Base-by-base conservation (phyloP, 2,888 invertebrate species). In the Dolichopus griseipennis region DNA sequence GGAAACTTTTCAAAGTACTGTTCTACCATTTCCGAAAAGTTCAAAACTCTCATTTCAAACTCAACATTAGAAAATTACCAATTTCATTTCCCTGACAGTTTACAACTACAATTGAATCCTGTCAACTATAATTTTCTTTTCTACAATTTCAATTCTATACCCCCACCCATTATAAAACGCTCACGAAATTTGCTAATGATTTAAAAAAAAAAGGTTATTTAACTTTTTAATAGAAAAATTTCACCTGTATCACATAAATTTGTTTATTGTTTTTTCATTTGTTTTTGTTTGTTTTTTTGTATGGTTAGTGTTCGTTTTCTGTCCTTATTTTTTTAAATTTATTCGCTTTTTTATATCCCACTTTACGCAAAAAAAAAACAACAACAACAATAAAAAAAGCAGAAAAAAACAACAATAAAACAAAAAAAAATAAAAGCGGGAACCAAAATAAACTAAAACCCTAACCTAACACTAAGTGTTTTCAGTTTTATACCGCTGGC, bases 211-310 rank as follows among this genome's bases (percentile, higher is more conserved):
- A 52, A 52, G 52, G 52, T 52, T 52, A 52, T 52, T 52, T 52
- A 52, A 52, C 18, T 52, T 52, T 52, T 52, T 52, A 52, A 52
- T 52, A 52, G 52, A 52, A 52, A n/a, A 27, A 52, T 52, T 52
- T 52, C 52, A 52, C 52, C 52, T 52, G 52, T 52, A 52, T 52
- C 52, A 52, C 52, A 52, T 52, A 52, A 52, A 52, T 52, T 52
- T 52, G 18, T 52, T 52, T 52, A 52, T 52, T 52, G 52, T 52
- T 52, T 52, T 52, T 52, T 41, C 41, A 41, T 41, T 41, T 5
- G 3, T 9, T 41, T 41, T 41, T 41, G 1, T 15, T 12, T 15
- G 8, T 41, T 41, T 41, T 41, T 41, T 41, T 41, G 12, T 41
- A 27, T 9, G 41, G 41, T 41, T n/a, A n/a, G n/a, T n/a, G n/a